Base-by-base conservation (phyloP, 2,888 invertebrate genomes). In the Poecilobothrus nobilitatus region DNA sequence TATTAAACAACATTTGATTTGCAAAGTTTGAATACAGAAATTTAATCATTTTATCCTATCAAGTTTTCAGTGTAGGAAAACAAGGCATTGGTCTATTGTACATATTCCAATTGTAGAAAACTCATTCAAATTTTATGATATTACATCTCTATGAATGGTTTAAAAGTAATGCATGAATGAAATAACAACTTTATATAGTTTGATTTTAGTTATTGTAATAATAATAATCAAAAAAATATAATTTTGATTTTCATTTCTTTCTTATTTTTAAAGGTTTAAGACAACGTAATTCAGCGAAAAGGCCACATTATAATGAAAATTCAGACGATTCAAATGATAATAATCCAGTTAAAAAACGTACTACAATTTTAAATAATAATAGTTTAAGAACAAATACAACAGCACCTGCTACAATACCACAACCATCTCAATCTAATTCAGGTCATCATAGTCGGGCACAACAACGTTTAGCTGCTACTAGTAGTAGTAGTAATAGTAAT, bases 291-390 rank as follows among this genome's bases (percentile, higher is more conserved):
- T 70, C 53, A 73, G 8, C 78, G 84, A 85, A 84, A 72, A 82
- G 86, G 0, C 81, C 81, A 2, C 83, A 83, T 12, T 87, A 87
- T 80, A 86, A 87, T 81, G 87, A 87, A 78, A 85, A 86, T 76
- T 85, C 85, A 72, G 86, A 86, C 71, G 86, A 86, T 66, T 80
- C 79, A 34, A 84, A 84, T 79, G 53, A 53, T 4, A 41, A 77
- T 67, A 53, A 53, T 53, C 0, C 64, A 69, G 44, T 41, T 83
- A 34, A 61, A 18, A 53, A 53, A 53, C 53, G 53, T 6, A 53
- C 18, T 15, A 53, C 18, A 9, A 12, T 53, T 18, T 9, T 53
- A 53, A 53, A 53, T 53, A 53, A 53, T 53, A 53, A 53, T n/a
- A 27, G 27, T 27, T 27, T 27, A 27, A 18, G 15, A 33, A 27